Percentiles rank a stretch among this genome's conserved stretches.
phyloP scores from a whole-genome alignment of 2,888 invertebrate genomes.

The Gari tellinella region DNA sequence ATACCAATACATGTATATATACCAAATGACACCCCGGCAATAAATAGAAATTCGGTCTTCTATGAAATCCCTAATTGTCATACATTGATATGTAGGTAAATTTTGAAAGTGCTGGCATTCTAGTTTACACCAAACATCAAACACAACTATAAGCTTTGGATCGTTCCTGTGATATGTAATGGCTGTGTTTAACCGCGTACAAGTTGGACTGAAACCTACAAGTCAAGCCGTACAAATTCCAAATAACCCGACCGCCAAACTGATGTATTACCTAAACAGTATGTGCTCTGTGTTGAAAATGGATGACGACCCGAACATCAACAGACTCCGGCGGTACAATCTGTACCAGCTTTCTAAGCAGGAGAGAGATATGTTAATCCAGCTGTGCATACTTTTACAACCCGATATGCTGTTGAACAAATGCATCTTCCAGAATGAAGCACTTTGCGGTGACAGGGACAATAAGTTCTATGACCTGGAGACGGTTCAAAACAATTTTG shows the following conservation, averaged over 20 bases:
- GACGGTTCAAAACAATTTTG: conserved; percentile 31
- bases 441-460: conserved; percentile 30
- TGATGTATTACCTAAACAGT: conserved; percentile 56
- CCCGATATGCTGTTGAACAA: conserved; percentile 45
- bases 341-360: conserved; percentile 22
- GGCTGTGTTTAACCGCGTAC: conserved; percentile 30
- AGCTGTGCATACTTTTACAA: conserved; percentile 36
- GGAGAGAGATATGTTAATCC: conserved; percentile 43
- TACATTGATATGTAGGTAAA: too few relatives aligned
- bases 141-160: too few relatives aligned
- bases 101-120: too few relatives aligned
- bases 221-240: conserved; percentile 32
- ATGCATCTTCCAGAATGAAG: conserved; percentile 51
- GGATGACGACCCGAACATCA: conserved; percentile 26
- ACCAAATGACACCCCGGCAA: too few relatives aligned
- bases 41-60: too few relatives aligned
- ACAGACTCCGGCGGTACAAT: conserved; percentile 44
- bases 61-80: too few relatives aligned
- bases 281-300: conserved; percentile 45
- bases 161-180: too few relatives aligned
- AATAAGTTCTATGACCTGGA: conserved; percentile 52
- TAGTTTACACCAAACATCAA: too few relatives aligned
- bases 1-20: too few relatives aligned
- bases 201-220: conserved; percentile 27
- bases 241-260: conserved; percentile 37